phyloP scores from a whole-genome alignment of 2,797 vertebrate genomes.

The Malacoctenus gilli region DNA sequence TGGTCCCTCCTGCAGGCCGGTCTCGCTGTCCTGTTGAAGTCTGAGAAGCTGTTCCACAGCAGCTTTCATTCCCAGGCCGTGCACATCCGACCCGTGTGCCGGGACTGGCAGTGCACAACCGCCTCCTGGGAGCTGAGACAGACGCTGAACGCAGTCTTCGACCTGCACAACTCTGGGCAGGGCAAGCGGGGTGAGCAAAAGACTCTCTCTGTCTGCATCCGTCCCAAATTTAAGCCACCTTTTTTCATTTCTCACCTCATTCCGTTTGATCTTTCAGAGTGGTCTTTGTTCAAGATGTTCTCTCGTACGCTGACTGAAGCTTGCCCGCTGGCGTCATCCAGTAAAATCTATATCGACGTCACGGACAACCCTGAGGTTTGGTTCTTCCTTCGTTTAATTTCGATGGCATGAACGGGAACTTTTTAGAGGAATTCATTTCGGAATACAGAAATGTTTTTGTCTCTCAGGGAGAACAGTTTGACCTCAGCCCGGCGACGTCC shows the following conservation, averaged over 20 bases:
- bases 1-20: constrained; percentile 84
- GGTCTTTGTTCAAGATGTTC: constrained; percentile 98
- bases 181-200: constrained; percentile 87
- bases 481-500: constrained; percentile 84
- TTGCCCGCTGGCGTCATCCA: constrained; percentile 92
- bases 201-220: neutral
- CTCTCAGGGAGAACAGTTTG: constrained; percentile 87
- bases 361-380: constrained; percentile 88
- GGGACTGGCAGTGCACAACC: constrained; percentile 85
- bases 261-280: constrained; percentile 80
- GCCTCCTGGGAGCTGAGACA: constrained; percentile 95
- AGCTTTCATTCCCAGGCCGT: constrained; percentile 96
- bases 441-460: too few species aligned
- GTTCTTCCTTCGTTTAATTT: neutral
- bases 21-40: constrained; percentile 92
- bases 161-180: constrained; percentile 87
- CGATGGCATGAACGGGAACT: too few species aligned
- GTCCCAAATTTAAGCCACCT: neutral
- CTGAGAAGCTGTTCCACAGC: constrained; percentile 95
- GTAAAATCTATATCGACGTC: constrained; percentile 92
- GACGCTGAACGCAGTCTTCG: constrained; percentile 93
- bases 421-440: too few species aligned
- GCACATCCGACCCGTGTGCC: constrained; percentile 92
- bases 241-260: neutral
- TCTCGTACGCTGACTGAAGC: constrained; percentile 93